Base-by-base conservation (phyloP, 2,113 vertebrate species). In the Dolichallabes microphthalmus region DNA sequence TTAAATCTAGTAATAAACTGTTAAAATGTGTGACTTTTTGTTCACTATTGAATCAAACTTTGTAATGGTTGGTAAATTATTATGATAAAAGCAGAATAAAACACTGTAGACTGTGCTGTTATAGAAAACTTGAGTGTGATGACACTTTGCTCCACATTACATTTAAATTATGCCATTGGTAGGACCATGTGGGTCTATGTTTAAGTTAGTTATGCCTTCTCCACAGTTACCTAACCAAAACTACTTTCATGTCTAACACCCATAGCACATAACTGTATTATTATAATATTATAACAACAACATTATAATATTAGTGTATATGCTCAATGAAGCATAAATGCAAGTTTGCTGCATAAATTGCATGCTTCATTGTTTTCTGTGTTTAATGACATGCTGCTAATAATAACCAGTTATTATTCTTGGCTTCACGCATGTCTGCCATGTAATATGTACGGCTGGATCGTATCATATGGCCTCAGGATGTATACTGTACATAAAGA, bases 231-330 rank as follows among this genome's bases (percentile, higher is more conserved):
- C 35, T 74, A 50, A 45, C 20, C 52, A 57, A 77, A 13, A 57
- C 27, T 30, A 27, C 75, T 77, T 77, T 77, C 52, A 77, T 57
- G 15, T 77, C 53, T 57, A 57, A 77, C 27, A 76, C 71, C 22
- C 25, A 55, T 55, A n/a, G 27, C 25, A 66, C n/a, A 53, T 78
- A 77, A 35, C 11, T 61, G 17, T 77, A 25, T 61, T 61, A 39
- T 80, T 61, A 80, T 60, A 64, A 80, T 55, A 58, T 27, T 27
- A 53, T n/a, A n/a, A n/a, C n/a, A n/a, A n/a, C n/a, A n/a, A n/a
- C n/a, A 39, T 80, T 61, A 80, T 60, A 64, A 80, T 55, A 58
- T 27, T 27, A 53, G 50, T 17, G 14, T 55, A 10, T 27, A 76
- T 27, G 1, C 50, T 77, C 19, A 55, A 6, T 30, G 14, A 76